Conservation (phyloP, 1,140 invertebrate species). For the Polypedilum vanderplanki region DNA sequence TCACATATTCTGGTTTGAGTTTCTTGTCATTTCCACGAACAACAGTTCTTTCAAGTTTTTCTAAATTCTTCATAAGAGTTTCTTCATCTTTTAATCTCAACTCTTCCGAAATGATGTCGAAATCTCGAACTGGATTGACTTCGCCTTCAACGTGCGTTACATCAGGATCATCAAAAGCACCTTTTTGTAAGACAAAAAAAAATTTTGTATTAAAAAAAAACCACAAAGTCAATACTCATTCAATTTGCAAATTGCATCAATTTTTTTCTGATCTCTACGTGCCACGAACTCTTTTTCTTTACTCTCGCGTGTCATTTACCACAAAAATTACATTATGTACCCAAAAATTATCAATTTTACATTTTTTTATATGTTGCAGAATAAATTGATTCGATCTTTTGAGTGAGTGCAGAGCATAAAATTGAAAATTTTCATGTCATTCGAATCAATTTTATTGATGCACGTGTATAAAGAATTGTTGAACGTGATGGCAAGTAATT, state of each 20-base stretch:
- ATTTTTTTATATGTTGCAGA: neutral
- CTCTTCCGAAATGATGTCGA: slow-evolving; percentile 95
- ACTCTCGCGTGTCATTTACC: slow-evolving; percentile 16
- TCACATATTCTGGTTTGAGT: slow-evolving; percentile 90
- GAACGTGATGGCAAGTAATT: slow-evolving; percentile 26
- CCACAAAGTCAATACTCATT: neutral
- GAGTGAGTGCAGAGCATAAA: no score
- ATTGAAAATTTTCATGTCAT: neutral
- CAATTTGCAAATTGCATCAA: slow-evolving; percentile 29
- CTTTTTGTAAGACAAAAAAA: slow-evolving; percentile 46
- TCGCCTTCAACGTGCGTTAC: slow-evolving; percentile 98
- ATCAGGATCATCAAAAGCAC: slow-evolving; percentile 96
- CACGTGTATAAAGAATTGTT: neutral
- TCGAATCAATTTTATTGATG: neutral
- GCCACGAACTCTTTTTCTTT: neutral
- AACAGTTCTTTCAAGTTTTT: slow-evolving; percentile 82
- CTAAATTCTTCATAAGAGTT: slow-evolving; percentile 67
- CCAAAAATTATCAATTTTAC: slow-evolving; percentile 22
- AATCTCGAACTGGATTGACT: slow-evolving; percentile 92
- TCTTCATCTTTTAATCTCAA: slow-evolving; percentile 91
- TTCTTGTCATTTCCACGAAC: slow-evolving; percentile 92
- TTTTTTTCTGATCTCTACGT: neutral
- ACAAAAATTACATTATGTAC: neutral
- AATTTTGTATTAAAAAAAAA: neutral
- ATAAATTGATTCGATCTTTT: slow-evolving; percentile 25